These are phyloP conservation scores for Cheumatopsyche charites DNA, from an alignment of 1,140 invertebrate species.

Conservation along the genomic window DNA sequence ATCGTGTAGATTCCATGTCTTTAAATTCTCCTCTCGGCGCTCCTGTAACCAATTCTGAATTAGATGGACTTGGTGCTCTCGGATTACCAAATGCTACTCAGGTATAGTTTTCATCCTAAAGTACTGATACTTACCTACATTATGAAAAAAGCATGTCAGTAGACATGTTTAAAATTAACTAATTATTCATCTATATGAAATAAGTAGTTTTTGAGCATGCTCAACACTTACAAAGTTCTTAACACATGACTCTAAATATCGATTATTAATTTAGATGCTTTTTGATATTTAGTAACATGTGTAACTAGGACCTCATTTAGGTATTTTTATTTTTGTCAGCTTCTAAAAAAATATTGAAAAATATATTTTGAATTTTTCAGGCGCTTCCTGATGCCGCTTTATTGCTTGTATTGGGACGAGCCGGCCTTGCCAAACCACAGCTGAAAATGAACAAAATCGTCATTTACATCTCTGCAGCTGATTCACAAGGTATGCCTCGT, in stretches of 20 bases:
- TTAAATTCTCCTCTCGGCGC: slow-evolving; percentile 63
- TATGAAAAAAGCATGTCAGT: too few relatives aligned
- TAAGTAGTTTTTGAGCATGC: too few relatives aligned
- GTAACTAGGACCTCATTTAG: too few relatives aligned
- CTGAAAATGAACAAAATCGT: slow-evolving; percentile 67
- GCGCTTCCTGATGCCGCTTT: slow-evolving; percentile 61
- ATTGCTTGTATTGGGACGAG: slow-evolving; percentile 64
- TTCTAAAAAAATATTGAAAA: not conserved
- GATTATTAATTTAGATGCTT: too few relatives aligned
- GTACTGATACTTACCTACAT: too few relatives aligned
- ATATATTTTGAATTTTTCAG: slow-evolving; percentile 6
- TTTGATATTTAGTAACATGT: too few relatives aligned
- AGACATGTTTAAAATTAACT: too few relatives aligned
- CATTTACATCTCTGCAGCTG: slow-evolving; percentile 71
- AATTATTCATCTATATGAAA: too few relatives aligned
- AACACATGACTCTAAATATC: too few relatives aligned
- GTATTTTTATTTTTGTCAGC: too few relatives aligned
- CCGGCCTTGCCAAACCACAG: slow-evolving; percentile 56
- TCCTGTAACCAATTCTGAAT: slow-evolving; percentile 38
- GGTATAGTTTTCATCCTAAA: too few relatives aligned
- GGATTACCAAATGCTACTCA: slow-evolving; percentile 52
- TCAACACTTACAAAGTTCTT: too few relatives aligned
- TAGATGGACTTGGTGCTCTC: slow-evolving; percentile 50
- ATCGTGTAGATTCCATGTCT: slow-evolving; percentile 64
- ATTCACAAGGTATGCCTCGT: slow-evolving; percentile 65